Evolutionary conservation across 2,888 invertebrate species (phyloP), one percentile per base, ranked within the genome.

Genomic region (Scelioninae gen. 2): DNA sequence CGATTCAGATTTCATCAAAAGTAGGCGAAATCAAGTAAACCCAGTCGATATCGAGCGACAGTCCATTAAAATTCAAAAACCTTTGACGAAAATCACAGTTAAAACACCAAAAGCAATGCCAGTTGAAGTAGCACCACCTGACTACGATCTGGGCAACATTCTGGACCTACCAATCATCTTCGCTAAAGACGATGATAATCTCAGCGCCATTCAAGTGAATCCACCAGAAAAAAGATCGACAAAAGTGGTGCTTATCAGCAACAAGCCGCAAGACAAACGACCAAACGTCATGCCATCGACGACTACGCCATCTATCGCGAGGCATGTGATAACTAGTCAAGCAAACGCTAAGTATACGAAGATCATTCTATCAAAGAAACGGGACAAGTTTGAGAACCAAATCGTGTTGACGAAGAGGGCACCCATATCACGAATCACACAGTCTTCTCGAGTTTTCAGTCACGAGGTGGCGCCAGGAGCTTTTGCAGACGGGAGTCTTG

Each of bases 151-250:
- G 13, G 84, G 84, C 9, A 91, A 90, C 79, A 91, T 91, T 45
- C 87, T 91, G 79, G 91, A 91, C 79, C 88, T 91, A 81, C 91
- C 91, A 0, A 91, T 91, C 76, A 89, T 91, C 67, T 91, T 91
- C 81, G 91, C 91, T 0, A 91, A 91, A 76, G 90, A 90, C 43
- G 89, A 89, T 81, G 88, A 87, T 43, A 85, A 80, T 75, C 61
- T 86, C 16, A 80, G 78, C 18, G 70, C 74, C 4, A 81, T 84
- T 6, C 81, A 82, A 31, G 71, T 76, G 25, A 45, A 77, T 19
- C 16, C 76, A n/a, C 55, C 65, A n/a, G 60, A 72, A 28, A 72
- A 72, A 39, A 60, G 72, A 1, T 45, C 80, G 11, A 83, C 84
- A 1, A 84, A 84, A 67, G 82, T 84, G 9, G 84, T 84, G 33